A percentile compares a stretch with the other conserved stretches of the same genome.
phyloP scores from a whole-genome alignment of 2,113 vertebrate genomes.

The Falco punctatus region DNA sequence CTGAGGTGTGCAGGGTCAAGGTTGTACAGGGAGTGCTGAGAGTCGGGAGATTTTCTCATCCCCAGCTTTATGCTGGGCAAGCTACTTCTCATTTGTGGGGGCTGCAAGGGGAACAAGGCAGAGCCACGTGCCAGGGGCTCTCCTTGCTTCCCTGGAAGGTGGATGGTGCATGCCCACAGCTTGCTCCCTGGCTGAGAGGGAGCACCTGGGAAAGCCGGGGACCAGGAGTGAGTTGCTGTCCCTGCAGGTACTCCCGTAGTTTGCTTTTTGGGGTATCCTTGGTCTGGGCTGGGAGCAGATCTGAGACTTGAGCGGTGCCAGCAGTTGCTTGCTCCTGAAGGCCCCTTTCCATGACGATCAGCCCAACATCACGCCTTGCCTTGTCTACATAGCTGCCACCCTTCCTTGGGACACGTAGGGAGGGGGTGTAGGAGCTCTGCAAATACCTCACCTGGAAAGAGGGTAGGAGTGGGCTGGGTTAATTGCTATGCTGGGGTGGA shows the following conservation, averaged over 20 bases:
- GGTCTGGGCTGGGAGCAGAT: background rate
- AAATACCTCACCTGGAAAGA: background rate
- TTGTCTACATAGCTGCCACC: background rate
- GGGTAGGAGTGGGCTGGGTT: background rate
- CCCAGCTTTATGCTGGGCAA: background rate
- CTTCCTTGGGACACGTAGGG: fast-evolving
- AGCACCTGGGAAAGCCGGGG: background rate
- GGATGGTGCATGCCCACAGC: background rate
- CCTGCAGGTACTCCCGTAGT: fast-evolving
- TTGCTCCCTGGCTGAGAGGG: background rate
- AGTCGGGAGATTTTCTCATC: background rate
- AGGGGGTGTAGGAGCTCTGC: background rate
- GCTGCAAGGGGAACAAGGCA: background rate
- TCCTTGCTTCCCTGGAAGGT: background rate
- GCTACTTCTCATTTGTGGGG: background rate
- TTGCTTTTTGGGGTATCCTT: background rate
- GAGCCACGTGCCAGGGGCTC: fast-evolving
- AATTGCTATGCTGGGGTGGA: background rate
- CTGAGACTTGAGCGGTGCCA: background rate
- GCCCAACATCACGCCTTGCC: background rate
- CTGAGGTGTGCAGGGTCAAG: background rate
- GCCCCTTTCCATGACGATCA: background rate
- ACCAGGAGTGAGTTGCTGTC: background rate
- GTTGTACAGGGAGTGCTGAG: background rate
- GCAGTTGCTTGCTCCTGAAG: background rate